Conservation (phyloP, 1,140 invertebrate genomes). For the Nylanderia fulva region DNA sequence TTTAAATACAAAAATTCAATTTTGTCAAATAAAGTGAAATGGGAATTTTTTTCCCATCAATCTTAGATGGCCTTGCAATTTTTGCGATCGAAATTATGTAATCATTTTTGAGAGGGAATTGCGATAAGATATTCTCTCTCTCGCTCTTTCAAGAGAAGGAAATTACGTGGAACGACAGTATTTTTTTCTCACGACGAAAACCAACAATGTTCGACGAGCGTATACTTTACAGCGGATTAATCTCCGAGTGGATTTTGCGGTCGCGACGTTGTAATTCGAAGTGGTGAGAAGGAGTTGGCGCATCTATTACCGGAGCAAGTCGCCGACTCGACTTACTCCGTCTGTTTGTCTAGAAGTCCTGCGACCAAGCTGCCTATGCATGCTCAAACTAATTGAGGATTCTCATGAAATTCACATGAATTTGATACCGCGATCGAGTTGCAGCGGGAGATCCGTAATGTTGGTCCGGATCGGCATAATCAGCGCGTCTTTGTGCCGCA, state of each 20-base stretch:
- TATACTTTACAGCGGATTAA: conserved; percentile 54
- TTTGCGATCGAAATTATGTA: neutral
- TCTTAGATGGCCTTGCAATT: neutral
- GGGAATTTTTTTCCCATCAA: neutral
- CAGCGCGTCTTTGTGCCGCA: neutral
- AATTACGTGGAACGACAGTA: neutral
- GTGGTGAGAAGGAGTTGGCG: conserved; percentile 1
- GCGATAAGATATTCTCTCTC: neutral
- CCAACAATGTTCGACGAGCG: neutral
- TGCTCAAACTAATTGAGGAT: conserved; percentile 57
- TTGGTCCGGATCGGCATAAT: neutral
- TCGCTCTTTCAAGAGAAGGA: neutral
- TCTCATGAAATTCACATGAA: conserved; percentile 60
- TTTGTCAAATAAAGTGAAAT: neutral
- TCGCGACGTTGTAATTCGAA: conserved; percentile 30
- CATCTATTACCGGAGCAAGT: conserved; percentile 40
- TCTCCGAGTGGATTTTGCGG: conserved; percentile 44
- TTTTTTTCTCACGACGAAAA: conserved; percentile 32
- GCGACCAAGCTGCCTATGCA: conserved; percentile 48
- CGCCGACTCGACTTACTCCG: conserved; percentile 18
- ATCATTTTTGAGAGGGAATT: neutral
- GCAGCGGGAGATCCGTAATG: neutral
- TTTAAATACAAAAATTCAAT: too few relatives aligned
- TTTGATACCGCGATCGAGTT: neutral
- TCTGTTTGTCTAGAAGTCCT: conserved; percentile 21